phyloP scores from a whole-genome alignment of 35 echinoderm and acorn worm genomes.

The Heliocidaris erythrogramma region DNA sequence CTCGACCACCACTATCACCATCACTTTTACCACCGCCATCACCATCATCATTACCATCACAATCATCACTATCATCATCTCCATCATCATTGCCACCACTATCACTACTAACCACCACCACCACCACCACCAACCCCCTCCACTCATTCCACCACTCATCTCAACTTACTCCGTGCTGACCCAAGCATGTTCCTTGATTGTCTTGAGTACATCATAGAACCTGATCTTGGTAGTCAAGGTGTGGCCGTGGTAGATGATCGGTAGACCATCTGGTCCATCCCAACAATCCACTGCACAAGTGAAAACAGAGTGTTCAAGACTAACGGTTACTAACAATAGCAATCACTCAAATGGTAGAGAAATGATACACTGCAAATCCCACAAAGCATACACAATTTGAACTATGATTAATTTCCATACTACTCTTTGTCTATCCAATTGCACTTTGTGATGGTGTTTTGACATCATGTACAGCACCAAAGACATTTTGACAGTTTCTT shows the following conservation, averaged over 20 bases:
- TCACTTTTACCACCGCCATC: not conserved
- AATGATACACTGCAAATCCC: not conserved
- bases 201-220: constrained; percentile 83
- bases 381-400: not conserved
- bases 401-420: no score
- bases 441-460: no score
- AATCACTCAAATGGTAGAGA: not conserved
- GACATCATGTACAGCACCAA: no score
- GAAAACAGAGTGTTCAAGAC: not conserved
- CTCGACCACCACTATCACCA: not conserved
- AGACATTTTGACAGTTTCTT: no score
- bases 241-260: constrained; percentile 94
- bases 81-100: not conserved
- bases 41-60: constrained; percentile 23
- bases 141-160: not conserved
- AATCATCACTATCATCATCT: no score
- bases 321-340: not conserved
- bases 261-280: constrained; percentile 94
- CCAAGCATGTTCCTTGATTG: constrained; percentile 96
- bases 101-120: not conserved
- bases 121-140: not conserved
- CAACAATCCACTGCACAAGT: constrained; percentile 90
- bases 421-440: no score
- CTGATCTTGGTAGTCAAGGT: constrained; percentile 94
- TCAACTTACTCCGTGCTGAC: constrained; percentile 85